These are phyloP conservation scores for Actinernus sp. DNA, from an alignment of 92 coral and sea anemone genomes.

Conservation along the genomic window DNA sequence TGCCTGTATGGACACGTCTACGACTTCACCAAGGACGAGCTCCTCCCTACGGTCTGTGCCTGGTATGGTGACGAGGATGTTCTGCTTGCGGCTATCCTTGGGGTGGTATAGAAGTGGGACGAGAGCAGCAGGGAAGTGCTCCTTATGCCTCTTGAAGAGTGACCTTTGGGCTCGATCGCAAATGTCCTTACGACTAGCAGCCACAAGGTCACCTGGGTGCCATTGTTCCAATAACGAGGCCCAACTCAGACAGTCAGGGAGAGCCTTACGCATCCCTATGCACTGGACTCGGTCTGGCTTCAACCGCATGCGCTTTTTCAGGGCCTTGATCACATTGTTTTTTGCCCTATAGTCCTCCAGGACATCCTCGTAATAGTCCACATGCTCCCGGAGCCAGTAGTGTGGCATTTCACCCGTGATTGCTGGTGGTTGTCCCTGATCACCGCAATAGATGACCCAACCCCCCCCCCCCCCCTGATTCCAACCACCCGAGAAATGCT, in stretches of 20 bases:
- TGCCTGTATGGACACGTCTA: no score
- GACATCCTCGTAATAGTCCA: not conserved
- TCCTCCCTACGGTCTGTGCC: not conserved
- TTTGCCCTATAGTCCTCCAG: not conserved
- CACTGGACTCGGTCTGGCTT: slow-evolving; percentile 1
- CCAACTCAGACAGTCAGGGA: no score
- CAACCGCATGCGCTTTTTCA: not conserved
- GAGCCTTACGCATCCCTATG: no score
- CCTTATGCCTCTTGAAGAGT: not conserved
- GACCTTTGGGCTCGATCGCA: not conserved
- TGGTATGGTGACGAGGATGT: not conserved
- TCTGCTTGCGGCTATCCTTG: not conserved
- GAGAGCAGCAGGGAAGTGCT: not conserved
- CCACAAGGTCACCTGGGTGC: not conserved
- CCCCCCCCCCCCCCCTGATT: no score
- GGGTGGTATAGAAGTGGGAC: no score
- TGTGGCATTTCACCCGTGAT: no score
- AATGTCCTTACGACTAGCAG: not conserved
- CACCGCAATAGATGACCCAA: no score
- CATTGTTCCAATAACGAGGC: not conserved
- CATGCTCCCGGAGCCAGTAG: not conserved
- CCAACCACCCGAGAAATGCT: not conserved
- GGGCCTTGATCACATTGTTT: not conserved
- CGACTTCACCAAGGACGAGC: slow-evolving; percentile 2
- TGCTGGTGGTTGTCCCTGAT: slow-evolving; percentile 1